Evolutionary conservation across 2,888 invertebrate genomes (phyloP), one percentile per base, ranked within the genome.

Genomic region (Yponomeuta evonymella): DNA sequence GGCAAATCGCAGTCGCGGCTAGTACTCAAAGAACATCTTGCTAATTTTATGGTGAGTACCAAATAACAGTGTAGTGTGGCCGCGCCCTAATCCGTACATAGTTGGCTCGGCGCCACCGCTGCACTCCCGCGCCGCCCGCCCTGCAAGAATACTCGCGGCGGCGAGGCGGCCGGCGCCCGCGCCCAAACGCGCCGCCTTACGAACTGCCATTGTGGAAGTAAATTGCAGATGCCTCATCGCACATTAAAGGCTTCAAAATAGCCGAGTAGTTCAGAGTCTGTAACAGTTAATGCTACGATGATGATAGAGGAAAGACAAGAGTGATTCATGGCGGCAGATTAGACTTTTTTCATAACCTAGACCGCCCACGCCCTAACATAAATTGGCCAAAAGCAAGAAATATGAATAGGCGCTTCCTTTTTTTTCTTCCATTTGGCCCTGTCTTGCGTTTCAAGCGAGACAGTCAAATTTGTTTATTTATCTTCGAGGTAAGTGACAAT

Each of bases 111-210:
- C n/a, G 85, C 90, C 90, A 89, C 23, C 23, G 23, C 77, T 72
- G 89, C 89, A 89, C 79, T 82, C 75, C 73, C 79, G 73, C 76
- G 78, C 81, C 81, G 76, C 76, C 76, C 80, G 79, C 78, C 77
- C 79, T 78, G 74, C 51, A 75, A 78, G 78, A 80, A 80, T 80
- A 77, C 73, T 15, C 65, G 30, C 65, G 65, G 65, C 65, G 65
- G 65, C 51, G 12, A 43, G 15, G 65, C 66, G 51, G 65, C 63
- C 71, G 72, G 73, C 72, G 71, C 67, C 69, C 66, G 72, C 73
- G 70, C 70, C 23, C 10, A 69, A 64, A 64, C 36, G 62, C 62
- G 71, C 29, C 71, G 70, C 71, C 73, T 73, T 23, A 43, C 43
- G 10, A 12, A 67, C 43, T 67, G 67, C 67, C 67, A 43, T 67